These are phyloP conservation scores for Heliconius hewitsoni DNA, from an alignment of 1,140 invertebrate genomes.

Conservation along the genomic window DNA sequence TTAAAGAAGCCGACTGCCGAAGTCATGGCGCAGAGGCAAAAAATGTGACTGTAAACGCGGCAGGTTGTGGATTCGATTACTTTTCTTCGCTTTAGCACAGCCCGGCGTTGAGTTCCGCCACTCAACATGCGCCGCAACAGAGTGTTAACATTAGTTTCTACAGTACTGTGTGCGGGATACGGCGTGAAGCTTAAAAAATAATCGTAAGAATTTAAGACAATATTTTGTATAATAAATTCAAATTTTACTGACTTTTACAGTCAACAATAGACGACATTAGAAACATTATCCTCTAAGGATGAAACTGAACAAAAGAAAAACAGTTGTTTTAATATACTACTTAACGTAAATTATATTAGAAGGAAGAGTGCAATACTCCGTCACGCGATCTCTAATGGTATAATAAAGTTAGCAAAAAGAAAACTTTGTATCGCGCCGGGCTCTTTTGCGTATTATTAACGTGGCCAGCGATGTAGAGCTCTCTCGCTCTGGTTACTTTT, in stretches of 20 bases:
- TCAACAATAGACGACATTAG: not conserved
- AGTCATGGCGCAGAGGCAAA: no score
- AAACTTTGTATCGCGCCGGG: slow-evolving; percentile 65
- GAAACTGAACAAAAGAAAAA: slow-evolving; percentile 5
- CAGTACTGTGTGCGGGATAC: no score
- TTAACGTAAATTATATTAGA: slow-evolving; percentile 69
- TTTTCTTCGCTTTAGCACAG: no score
- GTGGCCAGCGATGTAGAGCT: slow-evolving; percentile 46
- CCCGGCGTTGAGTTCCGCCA: no score
- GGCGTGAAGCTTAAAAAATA: no score
- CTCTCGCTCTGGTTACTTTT: not conserved
- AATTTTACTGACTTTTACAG: not conserved
- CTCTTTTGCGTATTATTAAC: slow-evolving; percentile 78
- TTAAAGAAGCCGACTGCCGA: no score
- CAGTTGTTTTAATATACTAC: slow-evolving; percentile 50
- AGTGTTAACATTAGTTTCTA: no score
- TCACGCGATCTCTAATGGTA: slow-evolving; percentile 75
- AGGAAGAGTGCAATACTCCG: slow-evolving; percentile 64
- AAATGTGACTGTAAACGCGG: no score
- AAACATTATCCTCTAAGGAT: not conserved
- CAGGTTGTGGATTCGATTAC: no score
- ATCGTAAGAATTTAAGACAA: not conserved
- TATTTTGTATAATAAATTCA: not conserved
- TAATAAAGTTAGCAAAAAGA: slow-evolving; percentile 78
- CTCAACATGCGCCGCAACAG: no score